These are phyloP conservation scores for Trichogramma evanescens DNA, from an alignment of 2,888 invertebrate genomes.

Conservation along the genomic window DNA sequence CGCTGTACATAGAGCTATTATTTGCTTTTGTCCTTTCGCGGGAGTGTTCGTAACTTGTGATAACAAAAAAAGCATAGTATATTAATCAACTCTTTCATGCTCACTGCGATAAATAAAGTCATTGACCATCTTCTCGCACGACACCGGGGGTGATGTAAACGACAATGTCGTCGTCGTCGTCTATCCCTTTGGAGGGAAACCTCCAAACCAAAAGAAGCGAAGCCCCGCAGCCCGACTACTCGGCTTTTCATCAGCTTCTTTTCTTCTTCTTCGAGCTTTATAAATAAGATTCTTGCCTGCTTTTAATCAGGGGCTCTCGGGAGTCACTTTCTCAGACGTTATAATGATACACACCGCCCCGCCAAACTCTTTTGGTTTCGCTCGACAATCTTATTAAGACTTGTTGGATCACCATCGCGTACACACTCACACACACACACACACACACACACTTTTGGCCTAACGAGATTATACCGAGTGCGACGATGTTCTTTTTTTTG, in stretches of 20 bases:
- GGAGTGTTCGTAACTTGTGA: background rate
- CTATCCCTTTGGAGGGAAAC: slow-evolving; percentile 3
- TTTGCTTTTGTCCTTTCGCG: background rate
- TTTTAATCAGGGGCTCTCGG: slow-evolving; percentile 8
- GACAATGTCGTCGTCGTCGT: no score
- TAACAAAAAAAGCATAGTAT: no score
- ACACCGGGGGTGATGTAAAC: no score
- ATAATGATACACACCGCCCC: slow-evolving; percentile 12
- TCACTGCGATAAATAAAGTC: no score
- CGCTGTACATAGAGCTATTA: background rate
- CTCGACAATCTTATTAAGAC: slow-evolving; percentile 42
- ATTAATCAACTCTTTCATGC: no score
- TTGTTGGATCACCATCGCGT: slow-evolving; percentile 28
- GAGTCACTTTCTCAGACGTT: slow-evolving; percentile 14
- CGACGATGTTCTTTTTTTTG: no score
- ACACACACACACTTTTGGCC: slow-evolving; percentile 4
- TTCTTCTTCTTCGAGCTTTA: background rate
- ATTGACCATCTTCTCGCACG: no score
- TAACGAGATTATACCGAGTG: slow-evolving; percentile 17
- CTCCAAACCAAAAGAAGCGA: slow-evolving; percentile 28
- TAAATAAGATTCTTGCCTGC: background rate
- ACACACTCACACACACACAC: slow-evolving; percentile 16
- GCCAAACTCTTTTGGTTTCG: slow-evolving; percentile 45
- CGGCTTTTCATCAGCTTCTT: slow-evolving; percentile 12
- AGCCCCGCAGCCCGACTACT: background rate